Evolutionary conservation across 1,140 invertebrate species (phyloP), one percentile per base, ranked within the genome.

Genomic region (Drosophila eugracilis): DNA sequence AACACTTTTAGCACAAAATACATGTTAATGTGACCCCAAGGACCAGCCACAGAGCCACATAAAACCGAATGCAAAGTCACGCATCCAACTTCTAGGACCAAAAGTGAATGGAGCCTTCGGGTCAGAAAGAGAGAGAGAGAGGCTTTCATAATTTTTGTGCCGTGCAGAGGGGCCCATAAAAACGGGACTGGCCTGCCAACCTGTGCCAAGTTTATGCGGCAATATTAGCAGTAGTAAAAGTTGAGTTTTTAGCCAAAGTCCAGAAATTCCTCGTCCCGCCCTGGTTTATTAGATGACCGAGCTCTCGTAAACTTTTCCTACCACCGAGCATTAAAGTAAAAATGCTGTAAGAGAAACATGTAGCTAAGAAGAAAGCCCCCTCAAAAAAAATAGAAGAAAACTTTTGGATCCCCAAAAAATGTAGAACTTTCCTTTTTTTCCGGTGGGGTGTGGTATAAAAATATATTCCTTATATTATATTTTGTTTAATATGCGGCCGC

Each of bases 1-100:
- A 86, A 89, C 83, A 86, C 83, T 86, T 86, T 86, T 86, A 86
- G 83, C 78, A 83, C 83, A 86, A 69, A 86, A 86, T 86, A 86
- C 83, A 86, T 86, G 83, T 88, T 86, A 86, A 86, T 86, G 84
- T 75, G 78, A 69, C 83, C 83, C 83, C 63, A 75, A 86, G 83
- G 84, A 86, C 65, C 39, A 30, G 70, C 72, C 52, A 26, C 71
- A 58, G 50, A 30, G 60, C 60, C 41, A 48, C 71, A 75, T 75
- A 75, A 75, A 75, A 67, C 45, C 63, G 19, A 75, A 75, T 75
- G 72, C 72, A 75, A 75, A 75, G 72, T 86, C 83, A 86, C 81
- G 83, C 83, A 59, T 75, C 42, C 62, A 10, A 62, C 55, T 53
- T 54, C 36, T 24, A 28, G 69, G 44, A 44, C 30, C 36, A n/a